Base-by-base conservation (phyloP, 2,797 vertebrate genomes). In the Craterocephalus amniculus region DNA sequence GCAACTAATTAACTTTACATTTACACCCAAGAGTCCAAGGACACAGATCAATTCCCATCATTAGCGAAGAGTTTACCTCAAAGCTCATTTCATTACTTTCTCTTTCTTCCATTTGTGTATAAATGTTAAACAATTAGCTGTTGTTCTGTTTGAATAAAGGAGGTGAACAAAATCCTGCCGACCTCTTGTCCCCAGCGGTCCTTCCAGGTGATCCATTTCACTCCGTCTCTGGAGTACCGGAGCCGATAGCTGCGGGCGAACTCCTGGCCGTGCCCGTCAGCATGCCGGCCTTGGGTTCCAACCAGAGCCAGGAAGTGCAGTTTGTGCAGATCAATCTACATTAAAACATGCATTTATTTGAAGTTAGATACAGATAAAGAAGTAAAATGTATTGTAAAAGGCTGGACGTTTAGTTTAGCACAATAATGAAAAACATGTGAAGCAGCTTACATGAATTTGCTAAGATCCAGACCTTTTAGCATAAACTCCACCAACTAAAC, bases 281-380 rank as follows among this genome's bases (percentile, higher is more conserved):
- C 97, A 0, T 99, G 97, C 9, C 97, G 96, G 5, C 97, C 97
- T 87, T 98, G 97, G 0, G 97, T 99, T 59, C 96, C 97, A 64
- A 97, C 97, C 90, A 99, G 89, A 2, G 97, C 95, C 85, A 99
- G 87, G 79, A 97, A 93, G 87, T 97, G 92, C 3, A 98, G 93
- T 12, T 78, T 90, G 40, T 70, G 94, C 36, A 99, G 93, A 77
- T 98, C 96, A 64, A 99, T 93, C 94, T 97, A 86, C 49, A 34
- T 14, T 29, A 18, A 58, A 57, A 51, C 10, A n/a, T n/a, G 13
- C 51, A 34, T 1, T 56, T 9, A 9, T 45, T 55, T 4, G 14
- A 9, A 67, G 4, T 40, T 10, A 59, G 6, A 49, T 9, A 32
- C 20, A 69, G 38, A 58, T 49, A 52, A 55, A 20, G 24, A 2